Conservation (phyloP, 1,140 invertebrate species). For the Drosophila equinoxialis region DNA sequence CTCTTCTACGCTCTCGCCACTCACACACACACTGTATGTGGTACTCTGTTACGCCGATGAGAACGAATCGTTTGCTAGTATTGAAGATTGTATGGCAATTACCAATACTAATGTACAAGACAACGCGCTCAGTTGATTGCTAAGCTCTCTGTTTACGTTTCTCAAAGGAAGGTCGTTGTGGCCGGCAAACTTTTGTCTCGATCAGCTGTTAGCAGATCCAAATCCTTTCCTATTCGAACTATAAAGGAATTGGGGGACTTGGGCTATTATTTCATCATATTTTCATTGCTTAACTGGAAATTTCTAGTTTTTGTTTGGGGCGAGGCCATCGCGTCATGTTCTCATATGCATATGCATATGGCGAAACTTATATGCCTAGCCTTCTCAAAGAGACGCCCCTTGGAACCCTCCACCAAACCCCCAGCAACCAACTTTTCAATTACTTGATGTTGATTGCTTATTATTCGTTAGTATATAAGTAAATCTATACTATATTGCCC, state of each 20-base stretch:
- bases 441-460: constrained; percentile 19
- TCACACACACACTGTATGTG: neutral
- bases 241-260: neutral
- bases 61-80: constrained; percentile 19
- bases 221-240: neutral
- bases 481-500: constrained; percentile 12
- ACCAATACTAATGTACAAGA: constrained; percentile 39
- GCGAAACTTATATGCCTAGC: neutral
- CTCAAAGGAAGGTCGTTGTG: neutral
- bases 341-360: constrained; percentile 18
- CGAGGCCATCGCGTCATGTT: constrained; percentile 2
- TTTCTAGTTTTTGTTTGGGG: constrained; percentile 16
- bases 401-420: neutral
- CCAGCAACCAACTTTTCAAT: neutral
- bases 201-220: constrained; percentile 12
- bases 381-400: constrained; percentile 2
- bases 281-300: constrained; percentile 38
- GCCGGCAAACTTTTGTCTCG: neutral
- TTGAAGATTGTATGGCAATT: constrained; percentile 7
- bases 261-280: constrained; percentile 1
- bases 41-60: neutral
- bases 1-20: constrained; percentile 30
- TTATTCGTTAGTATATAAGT: constrained; percentile 7
- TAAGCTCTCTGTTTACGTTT: constrained; percentile 58
- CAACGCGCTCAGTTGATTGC: constrained; percentile 26